phyloP scores from a whole-genome alignment of 2,113 vertebrate species.

The Stegostoma tigrinum region DNA sequence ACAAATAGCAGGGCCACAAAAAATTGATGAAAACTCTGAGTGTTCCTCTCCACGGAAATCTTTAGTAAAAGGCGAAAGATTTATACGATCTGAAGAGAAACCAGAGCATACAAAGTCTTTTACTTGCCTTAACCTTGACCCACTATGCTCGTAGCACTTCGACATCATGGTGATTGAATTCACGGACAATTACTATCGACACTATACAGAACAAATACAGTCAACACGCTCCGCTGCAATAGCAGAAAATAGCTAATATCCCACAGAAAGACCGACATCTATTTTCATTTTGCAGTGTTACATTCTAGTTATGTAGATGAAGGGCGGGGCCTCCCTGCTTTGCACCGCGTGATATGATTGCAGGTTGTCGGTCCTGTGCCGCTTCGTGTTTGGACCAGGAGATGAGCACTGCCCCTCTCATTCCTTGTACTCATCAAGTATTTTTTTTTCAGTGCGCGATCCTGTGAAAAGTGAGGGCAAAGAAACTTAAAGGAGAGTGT shows the following conservation, averaged over 20 bases:
- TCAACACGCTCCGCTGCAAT: neutral
- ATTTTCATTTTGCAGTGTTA: neutral
- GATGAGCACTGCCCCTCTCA: no score
- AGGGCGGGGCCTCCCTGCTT: neutral
- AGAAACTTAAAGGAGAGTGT: no score
- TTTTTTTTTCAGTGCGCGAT: no score
- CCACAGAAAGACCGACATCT: neutral
- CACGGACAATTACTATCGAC: neutral
- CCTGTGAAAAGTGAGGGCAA: no score
- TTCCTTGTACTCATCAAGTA: no score
- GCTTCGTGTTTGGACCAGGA: no score
- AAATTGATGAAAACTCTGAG: neutral
- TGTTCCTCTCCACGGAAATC: slow-evolving; percentile 2
- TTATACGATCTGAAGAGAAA: slow-evolving; percentile 13
- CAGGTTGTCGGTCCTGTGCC: no score
- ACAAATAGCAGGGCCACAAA: neutral
- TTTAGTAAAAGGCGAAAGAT: slow-evolving; percentile 23
- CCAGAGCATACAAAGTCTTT: neutral
- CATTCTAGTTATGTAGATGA: neutral
- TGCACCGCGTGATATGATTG: no score
- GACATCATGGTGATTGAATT: neutral
- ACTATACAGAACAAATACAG: neutral
- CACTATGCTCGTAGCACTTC: neutral
- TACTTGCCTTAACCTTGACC: no score
- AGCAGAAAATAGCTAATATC: neutral